Conservation (phyloP, 2,113 vertebrate species). For the Chitala chitala region DNA sequence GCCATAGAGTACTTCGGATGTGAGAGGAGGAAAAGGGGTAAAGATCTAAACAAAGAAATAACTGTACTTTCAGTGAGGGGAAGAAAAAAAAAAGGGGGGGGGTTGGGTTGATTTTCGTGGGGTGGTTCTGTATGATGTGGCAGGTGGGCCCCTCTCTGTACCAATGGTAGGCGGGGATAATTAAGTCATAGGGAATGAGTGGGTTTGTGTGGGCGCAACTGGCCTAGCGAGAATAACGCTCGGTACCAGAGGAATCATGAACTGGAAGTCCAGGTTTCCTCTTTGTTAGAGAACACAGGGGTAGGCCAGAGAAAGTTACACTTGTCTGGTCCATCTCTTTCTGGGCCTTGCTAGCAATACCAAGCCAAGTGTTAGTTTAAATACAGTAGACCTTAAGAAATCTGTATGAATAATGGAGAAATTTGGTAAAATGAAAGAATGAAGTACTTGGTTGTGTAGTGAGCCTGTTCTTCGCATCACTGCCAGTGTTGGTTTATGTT, state of each 20-base stretch:
- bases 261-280: slow-evolving; percentile 84
- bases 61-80: slow-evolving; percentile 99
- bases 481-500: neutral
- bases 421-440: slow-evolving; percentile 53
- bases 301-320: slow-evolving; percentile 85
- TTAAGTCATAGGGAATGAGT: slow-evolving; percentile 59
- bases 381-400: slow-evolving; percentile 61
- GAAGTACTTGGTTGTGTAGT: slow-evolving; percentile 49
- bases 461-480: slow-evolving; percentile 56
- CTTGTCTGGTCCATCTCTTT: slow-evolving; percentile 75
- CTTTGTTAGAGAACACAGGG: slow-evolving; percentile 63
- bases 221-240: slow-evolving; percentile 77
- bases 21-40: slow-evolving; percentile 93
- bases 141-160: slow-evolving; percentile 94
- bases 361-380: slow-evolving; percentile 71
- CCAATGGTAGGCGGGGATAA: slow-evolving; percentile 92
- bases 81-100: slow-evolving; percentile 86
- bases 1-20: slow-evolving; percentile 95
- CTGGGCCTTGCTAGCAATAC: slow-evolving; percentile 79
- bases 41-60: slow-evolving; percentile 74
- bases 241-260: slow-evolving; percentile 66
- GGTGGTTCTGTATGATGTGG: slow-evolving; percentile 99
- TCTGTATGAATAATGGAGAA: slow-evolving; percentile 36
- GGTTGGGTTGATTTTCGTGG: slow-evolving; percentile 99
- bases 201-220: slow-evolving; percentile 78